A percentile compares a stretch with the other conserved stretches of the same genome.
These are phyloP conservation scores for Pangasius macronema DNA, from an alignment of 2,797 vertebrate genomes.

Conservation along the genomic window DNA sequence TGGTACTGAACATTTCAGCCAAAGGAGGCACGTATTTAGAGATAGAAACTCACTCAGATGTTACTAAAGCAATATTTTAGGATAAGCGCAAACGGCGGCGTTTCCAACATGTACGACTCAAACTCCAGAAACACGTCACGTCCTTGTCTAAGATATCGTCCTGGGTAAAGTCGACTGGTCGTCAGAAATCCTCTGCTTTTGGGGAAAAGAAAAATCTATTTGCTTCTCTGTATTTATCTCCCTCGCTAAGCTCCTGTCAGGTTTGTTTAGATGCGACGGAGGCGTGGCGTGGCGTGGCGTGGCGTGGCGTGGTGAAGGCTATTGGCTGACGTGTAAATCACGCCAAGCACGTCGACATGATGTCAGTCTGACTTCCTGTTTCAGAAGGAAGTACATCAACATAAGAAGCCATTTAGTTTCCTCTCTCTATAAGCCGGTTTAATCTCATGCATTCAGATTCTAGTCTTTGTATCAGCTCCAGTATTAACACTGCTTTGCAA, in stretches of 20 bases:
- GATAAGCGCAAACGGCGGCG: too few species aligned
- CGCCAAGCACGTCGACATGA: background rate
- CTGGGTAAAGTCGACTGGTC: too few species aligned
- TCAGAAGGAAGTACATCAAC: background rate
- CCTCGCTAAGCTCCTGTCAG: background rate
- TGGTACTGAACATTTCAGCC: too few species aligned
- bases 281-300: background rate
- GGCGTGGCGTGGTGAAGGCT: background rate
- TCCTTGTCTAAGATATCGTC: too few species aligned
- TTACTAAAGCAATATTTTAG: too few species aligned
- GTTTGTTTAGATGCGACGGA: background rate
- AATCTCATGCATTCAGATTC: background rate
- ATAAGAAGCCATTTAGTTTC: background rate
- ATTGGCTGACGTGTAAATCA: background rate
- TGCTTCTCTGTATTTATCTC: background rate
- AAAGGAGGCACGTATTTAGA: too few species aligned
- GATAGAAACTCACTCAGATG: too few species aligned
- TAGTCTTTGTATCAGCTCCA: background rate
- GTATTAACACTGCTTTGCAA: background rate
- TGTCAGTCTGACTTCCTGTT: background rate
- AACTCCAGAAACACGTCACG: too few species aligned
- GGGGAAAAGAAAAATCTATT: too few species aligned
- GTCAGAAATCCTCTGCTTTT: too few species aligned
- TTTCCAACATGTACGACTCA: too few species aligned
- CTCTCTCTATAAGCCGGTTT: background rate